phyloP scores from a whole-genome alignment of 1,140 invertebrate species.

The Lasioglossum baleicum region DNA sequence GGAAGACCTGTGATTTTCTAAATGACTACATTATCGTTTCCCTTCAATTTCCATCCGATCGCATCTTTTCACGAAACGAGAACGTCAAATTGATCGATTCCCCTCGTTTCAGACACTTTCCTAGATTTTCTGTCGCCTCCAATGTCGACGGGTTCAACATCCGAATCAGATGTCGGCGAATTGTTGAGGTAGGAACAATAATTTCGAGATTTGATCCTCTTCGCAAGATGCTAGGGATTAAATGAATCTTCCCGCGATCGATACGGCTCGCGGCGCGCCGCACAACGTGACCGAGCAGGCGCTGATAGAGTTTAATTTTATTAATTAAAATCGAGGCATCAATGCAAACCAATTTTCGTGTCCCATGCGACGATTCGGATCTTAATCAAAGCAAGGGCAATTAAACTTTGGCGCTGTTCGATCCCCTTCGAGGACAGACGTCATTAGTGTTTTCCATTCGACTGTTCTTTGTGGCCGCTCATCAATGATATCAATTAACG shows the following conservation, averaged over 20 bases:
- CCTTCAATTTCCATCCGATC: not conserved
- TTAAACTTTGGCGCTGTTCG: conserved; percentile 11
- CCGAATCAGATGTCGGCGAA: no score
- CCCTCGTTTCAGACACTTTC: not conserved
- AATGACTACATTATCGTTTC: not conserved
- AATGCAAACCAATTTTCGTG: not conserved
- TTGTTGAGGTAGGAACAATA: no score
- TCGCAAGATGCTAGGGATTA: no score
- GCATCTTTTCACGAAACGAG: not conserved
- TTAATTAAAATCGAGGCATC: not conserved
- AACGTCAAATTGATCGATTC: not conserved
- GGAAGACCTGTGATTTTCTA: conserved; percentile 6
- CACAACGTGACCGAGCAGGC: no score
- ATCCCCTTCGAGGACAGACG: conserved; percentile 6
- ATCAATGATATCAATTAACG: conserved; percentile 31
- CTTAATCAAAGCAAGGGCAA: conserved; percentile 12
- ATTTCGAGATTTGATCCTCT: no score
- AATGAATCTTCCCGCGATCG: no score
- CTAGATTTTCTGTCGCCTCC: no score
- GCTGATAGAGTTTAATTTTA: no score
- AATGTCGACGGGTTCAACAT: no score
- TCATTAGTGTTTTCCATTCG: conserved; percentile 23
- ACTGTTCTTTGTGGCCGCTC: conserved; percentile 24
- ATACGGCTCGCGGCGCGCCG: no score
- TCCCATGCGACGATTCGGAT: not conserved